Conservation (phyloP, 2,888 invertebrate genomes). For the Drosophila bunnanda region DNA sequence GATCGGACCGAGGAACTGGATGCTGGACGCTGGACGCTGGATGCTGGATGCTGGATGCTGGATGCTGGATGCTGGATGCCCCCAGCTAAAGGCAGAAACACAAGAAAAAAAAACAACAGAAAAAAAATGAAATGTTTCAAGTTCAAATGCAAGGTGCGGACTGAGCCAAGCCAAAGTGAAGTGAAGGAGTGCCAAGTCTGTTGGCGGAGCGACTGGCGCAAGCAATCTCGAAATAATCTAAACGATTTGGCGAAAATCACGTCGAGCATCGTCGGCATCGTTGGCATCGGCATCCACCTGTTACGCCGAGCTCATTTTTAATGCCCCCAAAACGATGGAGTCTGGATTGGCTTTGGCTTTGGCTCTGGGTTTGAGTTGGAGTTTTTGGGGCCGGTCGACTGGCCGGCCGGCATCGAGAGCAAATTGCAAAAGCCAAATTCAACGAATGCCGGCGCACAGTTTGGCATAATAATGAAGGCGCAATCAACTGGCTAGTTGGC, state of each 20-base stretch:
- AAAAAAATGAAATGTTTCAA: slow-evolving; percentile 80
- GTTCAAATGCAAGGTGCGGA: slow-evolving; percentile 80
- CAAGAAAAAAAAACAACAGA: slow-evolving; percentile 61
- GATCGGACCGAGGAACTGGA: slow-evolving; percentile 59
- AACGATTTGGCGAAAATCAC: slow-evolving; percentile 81
- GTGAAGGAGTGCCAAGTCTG: slow-evolving; percentile 59
- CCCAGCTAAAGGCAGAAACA: slow-evolving; percentile 40
- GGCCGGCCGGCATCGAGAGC: slow-evolving; percentile 73
- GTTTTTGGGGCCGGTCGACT: too few species aligned
- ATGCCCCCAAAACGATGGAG: slow-evolving; percentile 62
- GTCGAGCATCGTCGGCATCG: slow-evolving; percentile 64
- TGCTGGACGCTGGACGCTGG: slow-evolving; percentile 15
- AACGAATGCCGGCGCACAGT: slow-evolving; percentile 83
- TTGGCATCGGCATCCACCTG: slow-evolving; percentile 79
- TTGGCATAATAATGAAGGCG: slow-evolving; percentile 83
- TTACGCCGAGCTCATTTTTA: slow-evolving; percentile 81
- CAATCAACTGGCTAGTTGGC: slow-evolving; percentile 63
- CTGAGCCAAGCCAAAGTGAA: slow-evolving; percentile 23
- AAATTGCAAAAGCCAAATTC: slow-evolving; percentile 83
- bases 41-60: slow-evolving; percentile 28
- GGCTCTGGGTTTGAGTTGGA: slow-evolving; percentile 9
- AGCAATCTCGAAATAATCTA: slow-evolving; percentile 80
- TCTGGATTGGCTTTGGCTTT: slow-evolving; percentile 17
- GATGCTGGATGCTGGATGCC: slow-evolving; percentile 21
- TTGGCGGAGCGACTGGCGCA: slow-evolving; percentile 70